Evolutionary conservation across 2,797 vertebrate genomes (phyloP).

Genomic region (Gymnodraco acuticeps): DNA sequence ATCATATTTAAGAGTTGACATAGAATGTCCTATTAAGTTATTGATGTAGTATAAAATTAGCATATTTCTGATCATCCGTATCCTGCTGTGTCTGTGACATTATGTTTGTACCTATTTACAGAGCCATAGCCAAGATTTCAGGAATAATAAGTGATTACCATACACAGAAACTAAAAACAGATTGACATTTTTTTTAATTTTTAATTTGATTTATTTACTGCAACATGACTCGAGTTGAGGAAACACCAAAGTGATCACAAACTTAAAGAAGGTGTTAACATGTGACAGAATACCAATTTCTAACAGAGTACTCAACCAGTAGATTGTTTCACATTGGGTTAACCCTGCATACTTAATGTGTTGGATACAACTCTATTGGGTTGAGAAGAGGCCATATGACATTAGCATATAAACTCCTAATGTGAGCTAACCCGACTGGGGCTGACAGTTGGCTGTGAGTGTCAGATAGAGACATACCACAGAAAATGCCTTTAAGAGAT

Average conservation of each 20-base stretch:
- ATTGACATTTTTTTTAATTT: too few species aligned
- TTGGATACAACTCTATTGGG: constrained; percentile 12
- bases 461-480: constrained; percentile 21
- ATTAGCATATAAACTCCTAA: constrained; percentile 61
- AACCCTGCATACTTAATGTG: not conserved
- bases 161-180: not conserved
- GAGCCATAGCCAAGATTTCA: not conserved
- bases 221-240: not conserved
- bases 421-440: constrained; percentile 41
- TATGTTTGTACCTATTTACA: not conserved
- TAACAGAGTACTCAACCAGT: not conserved
- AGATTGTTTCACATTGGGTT: not conserved
- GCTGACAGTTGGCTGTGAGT: constrained; percentile 19
- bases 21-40: not conserved
- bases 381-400: constrained; percentile 12
- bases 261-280: not conserved
- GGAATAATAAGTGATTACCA: not conserved
- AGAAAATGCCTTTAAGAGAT: constrained; percentile 19
- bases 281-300: not conserved
- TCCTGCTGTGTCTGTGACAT: not conserved
- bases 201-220: too few species aligned
- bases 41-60: not conserved
- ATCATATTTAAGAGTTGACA: not conserved
- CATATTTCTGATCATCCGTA: not conserved
- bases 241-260: not conserved